A percentile compares a stretch with the other conserved stretches of the same genome.
These are phyloP conservation scores for Megaleporinus macrocephalus DNA, from an alignment of 2,113 vertebrate genomes.

Conservation along the genomic window DNA sequence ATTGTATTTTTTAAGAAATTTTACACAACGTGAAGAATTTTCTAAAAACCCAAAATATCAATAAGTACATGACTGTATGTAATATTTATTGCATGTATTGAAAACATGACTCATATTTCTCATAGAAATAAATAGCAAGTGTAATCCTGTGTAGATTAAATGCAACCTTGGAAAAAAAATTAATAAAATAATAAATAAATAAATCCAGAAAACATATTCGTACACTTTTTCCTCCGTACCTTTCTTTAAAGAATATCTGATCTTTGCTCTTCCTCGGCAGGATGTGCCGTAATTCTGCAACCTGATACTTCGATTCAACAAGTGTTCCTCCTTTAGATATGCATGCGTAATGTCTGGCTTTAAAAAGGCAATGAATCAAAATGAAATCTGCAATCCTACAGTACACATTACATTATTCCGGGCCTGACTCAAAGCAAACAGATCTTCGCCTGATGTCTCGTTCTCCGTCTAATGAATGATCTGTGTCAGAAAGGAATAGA, in stretches of 20 bases:
- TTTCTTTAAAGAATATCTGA: background rate
- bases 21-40: no score
- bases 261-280: background rate
- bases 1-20: no score
- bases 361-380: constrained; percentile 17
- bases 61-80: no score
- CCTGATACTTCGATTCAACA: background rate
- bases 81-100: no score
- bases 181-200: no score
- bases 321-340: constrained; percentile 12
- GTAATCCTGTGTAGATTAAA: no score
- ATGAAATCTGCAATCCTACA: constrained; percentile 31
- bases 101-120: no score
- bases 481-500: constrained; percentile 46
- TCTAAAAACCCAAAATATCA: no score
- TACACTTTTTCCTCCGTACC: no score
- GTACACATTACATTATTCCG: constrained; percentile 38
- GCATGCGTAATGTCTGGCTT: constrained; percentile 17
- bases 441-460: constrained; percentile 41
- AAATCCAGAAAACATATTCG: no score
- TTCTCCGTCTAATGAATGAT: constrained; percentile 52
- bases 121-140: no score
- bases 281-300: background rate
- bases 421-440: constrained; percentile 41
- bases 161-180: no score